Conservation (phyloP, 2,888 invertebrate genomes). For the Temnothorax rugatulus region DNA sequence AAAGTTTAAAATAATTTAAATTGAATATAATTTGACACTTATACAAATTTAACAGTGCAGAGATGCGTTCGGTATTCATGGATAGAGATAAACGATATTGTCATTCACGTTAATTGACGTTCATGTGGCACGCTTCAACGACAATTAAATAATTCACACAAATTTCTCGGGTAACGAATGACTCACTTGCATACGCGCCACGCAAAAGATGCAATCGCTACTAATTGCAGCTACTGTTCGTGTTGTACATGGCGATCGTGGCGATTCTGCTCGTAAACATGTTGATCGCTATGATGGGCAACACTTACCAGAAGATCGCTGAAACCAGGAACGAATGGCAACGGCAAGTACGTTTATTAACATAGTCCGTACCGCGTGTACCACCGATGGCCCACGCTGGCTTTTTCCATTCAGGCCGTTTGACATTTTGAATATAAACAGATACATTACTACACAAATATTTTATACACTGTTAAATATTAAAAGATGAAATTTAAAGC, state of each 20-base stretch:
- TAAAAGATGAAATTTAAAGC: too few relatives aligned
- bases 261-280: constrained; percentile 98
- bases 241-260: constrained; percentile 99
- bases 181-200: not conserved
- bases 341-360: constrained; percentile 89
- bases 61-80: not conserved
- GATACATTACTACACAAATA: not conserved
- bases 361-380: not conserved
- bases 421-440: not conserved
- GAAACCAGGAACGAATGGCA: constrained; percentile 99
- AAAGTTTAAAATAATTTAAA: too few relatives aligned
- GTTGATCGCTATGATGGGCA: constrained; percentile 99
- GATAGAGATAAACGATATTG: not conserved
- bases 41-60: too few relatives aligned
- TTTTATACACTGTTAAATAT: not conserved
- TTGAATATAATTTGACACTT: too few relatives aligned
- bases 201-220: constrained; percentile 14
- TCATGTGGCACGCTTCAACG: not conserved
- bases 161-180: not conserved
- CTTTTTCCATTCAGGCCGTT: not conserved
- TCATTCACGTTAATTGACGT: not conserved
- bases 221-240: constrained; percentile 92
- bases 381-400: not conserved
- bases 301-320: constrained; percentile 99
- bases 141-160: not conserved